These are phyloP conservation scores for Promerops cafer DNA, from an alignment of 2,113 vertebrate species.

Conservation along the genomic window DNA sequence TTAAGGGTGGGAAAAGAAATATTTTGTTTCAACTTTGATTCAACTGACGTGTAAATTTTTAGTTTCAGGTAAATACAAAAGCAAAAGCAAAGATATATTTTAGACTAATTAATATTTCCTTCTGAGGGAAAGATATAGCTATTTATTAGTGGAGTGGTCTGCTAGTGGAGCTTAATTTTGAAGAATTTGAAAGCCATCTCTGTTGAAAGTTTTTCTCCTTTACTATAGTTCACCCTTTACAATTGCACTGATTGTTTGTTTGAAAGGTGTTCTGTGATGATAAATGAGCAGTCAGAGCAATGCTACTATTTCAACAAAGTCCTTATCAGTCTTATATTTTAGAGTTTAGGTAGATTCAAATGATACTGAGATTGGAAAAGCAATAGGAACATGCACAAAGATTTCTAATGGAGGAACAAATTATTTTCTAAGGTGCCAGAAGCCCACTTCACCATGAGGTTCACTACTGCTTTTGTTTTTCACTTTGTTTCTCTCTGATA, in stretches of 20 bases:
- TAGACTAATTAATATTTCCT: neutral
- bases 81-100: neutral
- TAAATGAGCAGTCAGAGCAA: neutral
- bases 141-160: neutral
- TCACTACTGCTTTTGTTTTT: neutral
- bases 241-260: neutral
- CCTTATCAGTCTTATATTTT: neutral
- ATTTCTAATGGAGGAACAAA: neutral
- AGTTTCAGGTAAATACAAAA: neutral
- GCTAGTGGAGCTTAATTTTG: neutral
- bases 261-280: neutral
- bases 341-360: neutral
- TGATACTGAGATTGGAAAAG: neutral
- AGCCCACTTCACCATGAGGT: neutral
- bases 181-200: neutral
- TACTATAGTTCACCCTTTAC: neutral
- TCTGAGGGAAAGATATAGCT: neutral
- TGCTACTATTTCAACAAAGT: neutral
- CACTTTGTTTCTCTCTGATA: neutral
- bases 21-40: neutral
- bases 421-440: neutral
- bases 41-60: neutral
- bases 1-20: neutral
- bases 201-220: neutral
- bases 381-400: neutral